Evolutionary conservation across 2,113 vertebrate species (phyloP).

Genomic region (Xerus inauris): DNA sequence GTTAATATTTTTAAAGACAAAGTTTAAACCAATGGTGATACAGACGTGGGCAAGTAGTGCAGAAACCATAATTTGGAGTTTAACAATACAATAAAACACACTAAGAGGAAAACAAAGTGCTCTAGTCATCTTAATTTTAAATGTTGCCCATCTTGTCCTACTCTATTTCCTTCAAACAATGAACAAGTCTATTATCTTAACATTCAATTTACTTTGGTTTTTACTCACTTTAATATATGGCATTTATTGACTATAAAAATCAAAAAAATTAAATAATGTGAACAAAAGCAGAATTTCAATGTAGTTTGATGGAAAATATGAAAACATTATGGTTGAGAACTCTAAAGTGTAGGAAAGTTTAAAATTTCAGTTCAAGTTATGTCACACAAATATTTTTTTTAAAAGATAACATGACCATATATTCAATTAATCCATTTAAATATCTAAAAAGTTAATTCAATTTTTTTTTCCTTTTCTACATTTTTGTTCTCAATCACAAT

Average conservation of each 20-base stretch:
- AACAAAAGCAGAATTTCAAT: conserved; percentile 59
- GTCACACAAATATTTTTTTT: conserved; percentile 12
- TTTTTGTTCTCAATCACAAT: conserved; percentile 73
- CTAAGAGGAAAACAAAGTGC: background rate
- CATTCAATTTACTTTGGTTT: conserved; percentile 48
- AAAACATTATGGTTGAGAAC: conserved; percentile 71
- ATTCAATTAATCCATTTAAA: conserved; percentile 5
- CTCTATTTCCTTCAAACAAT: conserved; percentile 5
- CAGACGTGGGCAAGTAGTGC: background rate
- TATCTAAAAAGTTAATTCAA: conserved; percentile 44
- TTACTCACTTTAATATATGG: conserved; percentile 17
- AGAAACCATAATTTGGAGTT: conserved; percentile 47
- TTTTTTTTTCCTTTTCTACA: conserved; percentile 53
- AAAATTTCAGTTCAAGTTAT: conserved; percentile 54
- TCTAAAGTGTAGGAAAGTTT: conserved; percentile 51
- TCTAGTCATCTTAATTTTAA: conserved; percentile 25
- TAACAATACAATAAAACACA: conserved; percentile 38
- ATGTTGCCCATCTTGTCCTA: background rate
- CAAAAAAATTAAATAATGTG: conserved; percentile 27
- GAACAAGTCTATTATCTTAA: conserved; percentile 31
- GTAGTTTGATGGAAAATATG: conserved; percentile 40
- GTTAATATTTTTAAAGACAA: background rate
- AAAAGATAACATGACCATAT: background rate
- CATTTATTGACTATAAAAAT: conserved; percentile 47
- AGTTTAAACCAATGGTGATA: conserved; percentile 36